Evolutionary conservation across 2,888 invertebrate species (phyloP).

Genomic region (Xanthia togata): DNA sequence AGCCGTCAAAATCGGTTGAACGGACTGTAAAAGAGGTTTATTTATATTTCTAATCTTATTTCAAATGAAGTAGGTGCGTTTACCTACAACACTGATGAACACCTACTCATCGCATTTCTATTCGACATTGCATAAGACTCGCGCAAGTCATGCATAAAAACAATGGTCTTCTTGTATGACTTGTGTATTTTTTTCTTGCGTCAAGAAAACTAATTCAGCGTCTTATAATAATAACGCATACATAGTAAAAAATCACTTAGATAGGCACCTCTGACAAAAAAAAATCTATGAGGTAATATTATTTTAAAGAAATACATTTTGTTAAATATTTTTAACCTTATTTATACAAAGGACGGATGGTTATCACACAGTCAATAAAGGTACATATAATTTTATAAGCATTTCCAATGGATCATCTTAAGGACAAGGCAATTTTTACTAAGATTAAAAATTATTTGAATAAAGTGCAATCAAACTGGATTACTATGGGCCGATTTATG

Average conservation of each 20-base stretch:
- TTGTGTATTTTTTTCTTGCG: neutral
- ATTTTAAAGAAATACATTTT: constrained; percentile 9
- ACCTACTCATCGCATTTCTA: neutral
- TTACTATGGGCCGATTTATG: neutral
- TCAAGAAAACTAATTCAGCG: neutral
- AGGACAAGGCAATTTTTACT: neutral
- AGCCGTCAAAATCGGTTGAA: no score
- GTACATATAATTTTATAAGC: neutral
- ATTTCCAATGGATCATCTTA: neutral
- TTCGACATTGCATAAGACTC: neutral
- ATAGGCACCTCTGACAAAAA: neutral
- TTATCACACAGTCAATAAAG: constrained; percentile 13
- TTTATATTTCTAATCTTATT: no score
- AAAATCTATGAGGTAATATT: neutral
- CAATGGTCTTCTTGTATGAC: neutral
- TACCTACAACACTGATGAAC: neutral
- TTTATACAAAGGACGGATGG: constrained; percentile 18
- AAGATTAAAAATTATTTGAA: neutral
- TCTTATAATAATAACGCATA: neutral
- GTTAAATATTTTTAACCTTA: neutral
- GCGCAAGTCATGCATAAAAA: neutral
- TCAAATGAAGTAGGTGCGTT: neutral
- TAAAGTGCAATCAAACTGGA: neutral
- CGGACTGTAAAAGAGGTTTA: no score
- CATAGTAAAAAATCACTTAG: neutral